phyloP scores from a whole-genome alignment of 2,888 invertebrate genomes.

The Rotaria magnacalcarata region DNA sequence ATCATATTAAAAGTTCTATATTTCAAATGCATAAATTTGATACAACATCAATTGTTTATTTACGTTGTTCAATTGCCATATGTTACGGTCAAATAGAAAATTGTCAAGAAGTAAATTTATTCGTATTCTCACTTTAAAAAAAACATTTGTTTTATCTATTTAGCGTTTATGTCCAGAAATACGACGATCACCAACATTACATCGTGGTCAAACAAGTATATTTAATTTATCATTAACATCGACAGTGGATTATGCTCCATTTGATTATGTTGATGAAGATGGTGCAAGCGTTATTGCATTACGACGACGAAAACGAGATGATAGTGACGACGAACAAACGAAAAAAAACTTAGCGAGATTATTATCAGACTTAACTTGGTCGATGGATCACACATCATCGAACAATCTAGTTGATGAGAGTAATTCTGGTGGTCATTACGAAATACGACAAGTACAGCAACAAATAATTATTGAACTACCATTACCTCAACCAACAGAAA shows the following conservation, averaged over 20 bases:
- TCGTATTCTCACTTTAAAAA: too few species aligned
- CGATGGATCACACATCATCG: not conserved
- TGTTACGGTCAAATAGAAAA: constrained; percentile 6
- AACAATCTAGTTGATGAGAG: not conserved
- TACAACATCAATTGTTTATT: constrained; percentile 26
- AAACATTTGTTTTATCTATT: too few species aligned
- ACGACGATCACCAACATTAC: not conserved
- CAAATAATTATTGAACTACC: not conserved
- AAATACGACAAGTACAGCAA: constrained; percentile 12
- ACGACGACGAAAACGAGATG: not conserved
- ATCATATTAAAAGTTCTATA: constrained; percentile 27
- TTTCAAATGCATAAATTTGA: constrained; percentile 22
- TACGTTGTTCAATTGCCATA: constrained; percentile 28
- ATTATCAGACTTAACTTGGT: not conserved
- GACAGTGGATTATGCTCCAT: not conserved
- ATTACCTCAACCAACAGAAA: not conserved
- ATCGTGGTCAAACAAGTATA: not conserved
- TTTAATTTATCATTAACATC: not conserved
- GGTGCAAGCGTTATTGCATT: not conserved
- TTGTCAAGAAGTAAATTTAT: constrained; percentile 23
- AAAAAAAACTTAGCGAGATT: not conserved
- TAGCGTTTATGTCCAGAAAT: not conserved
- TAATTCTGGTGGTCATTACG: not conserved
- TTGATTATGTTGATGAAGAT: constrained; percentile 11
- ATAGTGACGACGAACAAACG: not conserved